These are phyloP conservation scores for Virgularia gustaviana DNA, from an alignment of 92 coral and sea anemone species.

Conservation along the genomic window DNA sequence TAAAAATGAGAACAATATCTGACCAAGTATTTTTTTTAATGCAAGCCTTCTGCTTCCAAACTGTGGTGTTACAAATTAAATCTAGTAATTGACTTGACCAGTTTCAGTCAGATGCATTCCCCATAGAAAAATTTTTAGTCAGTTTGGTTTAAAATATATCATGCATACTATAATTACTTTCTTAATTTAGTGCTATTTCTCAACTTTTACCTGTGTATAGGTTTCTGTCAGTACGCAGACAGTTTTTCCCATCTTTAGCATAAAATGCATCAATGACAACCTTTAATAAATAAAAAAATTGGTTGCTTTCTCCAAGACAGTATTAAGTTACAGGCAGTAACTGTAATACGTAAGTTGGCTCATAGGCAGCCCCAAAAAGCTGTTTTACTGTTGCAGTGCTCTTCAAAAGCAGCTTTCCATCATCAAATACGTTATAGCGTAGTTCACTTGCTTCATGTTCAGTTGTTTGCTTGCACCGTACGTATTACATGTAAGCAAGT, in stretches of 20 bases:
- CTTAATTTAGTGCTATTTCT: too few relatives aligned
- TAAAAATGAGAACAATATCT: neutral
- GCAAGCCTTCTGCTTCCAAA: neutral
- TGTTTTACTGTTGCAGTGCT: too few relatives aligned
- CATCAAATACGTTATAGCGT: too few relatives aligned
- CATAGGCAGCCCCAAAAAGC: too few relatives aligned
- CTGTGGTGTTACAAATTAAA: neutral
- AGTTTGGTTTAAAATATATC: neutral
- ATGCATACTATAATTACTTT: too few relatives aligned
- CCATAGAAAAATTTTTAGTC: neutral
- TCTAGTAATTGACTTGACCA: neutral
- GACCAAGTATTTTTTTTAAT: too few relatives aligned
- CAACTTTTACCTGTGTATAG: constrained; percentile 66
- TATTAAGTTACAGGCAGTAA: neutral
- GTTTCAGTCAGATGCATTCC: too few relatives aligned
- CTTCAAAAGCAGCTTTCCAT: too few relatives aligned
- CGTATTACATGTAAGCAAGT: too few relatives aligned
- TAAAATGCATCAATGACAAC: constrained; percentile 91
- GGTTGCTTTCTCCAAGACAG: neutral
- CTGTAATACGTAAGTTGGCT: too few relatives aligned
- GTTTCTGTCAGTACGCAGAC: constrained; percentile 81
- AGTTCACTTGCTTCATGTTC: too few relatives aligned
- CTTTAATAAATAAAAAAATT: constrained; percentile 39
- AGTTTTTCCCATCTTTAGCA: constrained; percentile 77
- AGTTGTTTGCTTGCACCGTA: too few relatives aligned